Evolutionary conservation across 2,113 vertebrate genomes (phyloP), one percentile per base, ranked within the genome.

Genomic region (Greenwoodochromis staneri): DNA sequence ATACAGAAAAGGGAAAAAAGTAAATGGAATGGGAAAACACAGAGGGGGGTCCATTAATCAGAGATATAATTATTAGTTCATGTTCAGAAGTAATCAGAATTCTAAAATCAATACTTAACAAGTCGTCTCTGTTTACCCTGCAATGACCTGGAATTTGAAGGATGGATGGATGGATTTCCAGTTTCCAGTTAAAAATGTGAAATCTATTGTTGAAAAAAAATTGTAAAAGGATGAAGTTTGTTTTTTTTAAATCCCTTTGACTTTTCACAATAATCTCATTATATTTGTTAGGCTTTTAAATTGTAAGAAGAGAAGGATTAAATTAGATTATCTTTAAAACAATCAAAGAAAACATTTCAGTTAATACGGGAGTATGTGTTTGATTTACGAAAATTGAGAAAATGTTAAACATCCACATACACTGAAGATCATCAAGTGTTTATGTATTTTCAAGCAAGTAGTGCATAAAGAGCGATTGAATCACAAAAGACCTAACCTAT

Each of bases 371-470:
- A 29, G 38, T 27, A 12, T 19, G 40, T 76, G 42, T 47, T 27
- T 47, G 42, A 76, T 76, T 47, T 47, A 29, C 31, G 24, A 47
- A 49, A 49, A 29, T 8, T 1, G 24, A 0, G 14, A 0, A 76
- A 47, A 76, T 29, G 16, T 49, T 10, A 73, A 76, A 7, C 16
- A 12, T 29, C 8, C 71, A 29, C 24, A 19, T 76, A 45, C 16
- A 4, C 12, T 49, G 6, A 29, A 29, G 21, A 76, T 27, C 14
- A 45, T 76, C 24, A 76, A 47, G 71, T 47, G 19, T 7, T 10
- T 5, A 19, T 29, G 24, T 49, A 49, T 76, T 76, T 76, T 76
- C 16, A 29, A 5, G 42, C 14, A 76, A 47, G 1, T 31, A 49
- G 2, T 73, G 69, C 69, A 27, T 45, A 27, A 45, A 76, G 14